A percentile compares a stretch with the other conserved stretches of the same genome.
Evolutionary conservation across 1,140 invertebrate species (phyloP).

Genomic region (Cataglyphis hispanica): DNA sequence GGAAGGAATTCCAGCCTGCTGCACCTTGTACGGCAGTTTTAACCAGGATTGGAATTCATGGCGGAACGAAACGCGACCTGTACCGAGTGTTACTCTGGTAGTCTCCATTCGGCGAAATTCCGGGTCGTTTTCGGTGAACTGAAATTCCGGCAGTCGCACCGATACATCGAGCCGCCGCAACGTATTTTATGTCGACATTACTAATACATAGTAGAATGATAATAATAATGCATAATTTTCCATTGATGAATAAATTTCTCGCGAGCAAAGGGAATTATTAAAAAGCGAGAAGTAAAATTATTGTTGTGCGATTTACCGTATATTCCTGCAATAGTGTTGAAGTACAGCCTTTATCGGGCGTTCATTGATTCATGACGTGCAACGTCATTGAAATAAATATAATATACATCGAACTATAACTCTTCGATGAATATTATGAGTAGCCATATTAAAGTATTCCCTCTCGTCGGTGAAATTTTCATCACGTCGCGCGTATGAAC

Average conservation of each 20-base stretch:
- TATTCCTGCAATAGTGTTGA: conserved; percentile 5
- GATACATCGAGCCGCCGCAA: conserved; percentile 7
- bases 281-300: background rate
- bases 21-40: conserved; percentile 62
- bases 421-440: background rate
- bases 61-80: conserved; percentile 63
- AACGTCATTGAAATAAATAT: conserved; percentile 29
- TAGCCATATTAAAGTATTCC: conserved; percentile 1
- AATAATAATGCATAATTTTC: conserved; percentile 21
- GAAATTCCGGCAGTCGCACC: conserved; percentile 64
- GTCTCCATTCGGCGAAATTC: conserved; percentile 72
- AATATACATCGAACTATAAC: background rate
- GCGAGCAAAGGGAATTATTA: conserved; percentile 17
- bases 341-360: conserved; percentile 9
- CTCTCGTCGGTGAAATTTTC: conserved; percentile 6
- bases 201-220: background rate
- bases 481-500: background rate
- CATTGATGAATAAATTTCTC: background rate
- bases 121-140: conserved; percentile 67
- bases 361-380: conserved; percentile 18
- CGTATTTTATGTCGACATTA: background rate
- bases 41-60: conserved; percentile 65
- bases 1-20: conserved; percentile 44
- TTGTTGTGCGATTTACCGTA: conserved; percentile 23
- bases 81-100: conserved; percentile 51